Evolutionary conservation across 92 coral and sea anemone species (phyloP).

Genomic region (Meandrina meandrites): DNA sequence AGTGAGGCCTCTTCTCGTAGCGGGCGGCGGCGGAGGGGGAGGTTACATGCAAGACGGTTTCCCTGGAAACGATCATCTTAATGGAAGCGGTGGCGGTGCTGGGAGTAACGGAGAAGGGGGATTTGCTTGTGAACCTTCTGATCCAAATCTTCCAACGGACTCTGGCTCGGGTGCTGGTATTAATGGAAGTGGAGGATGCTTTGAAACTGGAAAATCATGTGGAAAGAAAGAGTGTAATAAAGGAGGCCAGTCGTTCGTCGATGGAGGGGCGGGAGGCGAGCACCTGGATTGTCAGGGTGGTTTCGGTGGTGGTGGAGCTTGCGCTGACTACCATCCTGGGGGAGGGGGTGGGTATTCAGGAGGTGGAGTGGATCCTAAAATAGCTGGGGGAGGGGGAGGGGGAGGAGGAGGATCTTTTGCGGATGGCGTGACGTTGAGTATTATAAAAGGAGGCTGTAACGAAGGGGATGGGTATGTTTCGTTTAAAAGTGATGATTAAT

Average conservation of each 20-base stretch:
- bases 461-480: conserved; percentile 39
- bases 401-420: conserved; percentile 14
- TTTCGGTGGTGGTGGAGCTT: conserved; percentile 72
- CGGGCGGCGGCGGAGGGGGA: conserved; percentile 81
- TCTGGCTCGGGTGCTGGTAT: conserved; percentile 69
- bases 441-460: conserved; percentile 31
- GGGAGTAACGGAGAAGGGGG: conserved; percentile 61
- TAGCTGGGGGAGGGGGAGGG: conserved; percentile 48
- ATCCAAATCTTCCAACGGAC: accelerated
- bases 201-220: neutral
- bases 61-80: conserved; percentile 26
- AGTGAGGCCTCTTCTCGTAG: conserved; percentile 26
- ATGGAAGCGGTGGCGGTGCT: conserved; percentile 24
- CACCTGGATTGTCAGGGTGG: conserved; percentile 39
- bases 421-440: neutral
- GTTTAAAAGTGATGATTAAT: neutral
- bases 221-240: neutral
- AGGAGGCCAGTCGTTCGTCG: conserved; percentile 35
- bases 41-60: conserved; percentile 16
- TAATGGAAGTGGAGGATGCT: conserved; percentile 37
- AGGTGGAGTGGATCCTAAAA: conserved; percentile 36
- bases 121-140: conserved; percentile 16
- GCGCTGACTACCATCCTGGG: conserved; percentile 42
- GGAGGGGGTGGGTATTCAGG: conserved; percentile 78
- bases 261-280: conserved; percentile 52